phyloP scores from a whole-genome alignment of 2,797 vertebrate species.

The Dryobates pubescens region DNA sequence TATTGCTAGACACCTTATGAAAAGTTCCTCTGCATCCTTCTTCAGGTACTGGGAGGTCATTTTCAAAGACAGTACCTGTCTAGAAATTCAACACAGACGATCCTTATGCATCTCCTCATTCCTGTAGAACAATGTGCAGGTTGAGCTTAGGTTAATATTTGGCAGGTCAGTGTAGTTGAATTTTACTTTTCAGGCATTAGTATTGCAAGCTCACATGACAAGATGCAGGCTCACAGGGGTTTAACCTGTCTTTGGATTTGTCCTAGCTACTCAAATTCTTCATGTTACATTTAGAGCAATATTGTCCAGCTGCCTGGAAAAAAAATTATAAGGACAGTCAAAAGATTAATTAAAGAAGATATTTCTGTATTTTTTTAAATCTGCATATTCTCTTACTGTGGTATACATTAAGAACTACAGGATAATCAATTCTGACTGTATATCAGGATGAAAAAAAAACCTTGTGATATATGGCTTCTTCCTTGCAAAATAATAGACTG shows the following conservation, averaged over 20 bases:
- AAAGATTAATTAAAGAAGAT: background rate
- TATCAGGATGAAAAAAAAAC: constrained; percentile 3
- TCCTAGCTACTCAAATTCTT: background rate
- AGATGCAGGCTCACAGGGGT: background rate
- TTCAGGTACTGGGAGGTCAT: too few relatives aligned
- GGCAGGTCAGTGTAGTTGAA: background rate
- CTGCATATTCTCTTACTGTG: background rate
- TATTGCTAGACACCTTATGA: too few relatives aligned
- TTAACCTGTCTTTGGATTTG: background rate
- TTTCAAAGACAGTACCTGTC: too few relatives aligned
- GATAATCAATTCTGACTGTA: background rate
- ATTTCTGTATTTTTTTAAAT: background rate
- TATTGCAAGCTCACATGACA: background rate
- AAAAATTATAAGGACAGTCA: background rate
- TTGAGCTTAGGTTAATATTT: background rate
- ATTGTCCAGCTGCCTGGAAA: background rate
- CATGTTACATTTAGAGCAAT: background rate
- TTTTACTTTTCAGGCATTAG: background rate
- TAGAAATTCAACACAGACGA: too few relatives aligned
- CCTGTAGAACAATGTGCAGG: background rate
- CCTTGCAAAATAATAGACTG: constrained; percentile 4
- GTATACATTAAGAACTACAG: background rate
- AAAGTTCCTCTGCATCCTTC: too few relatives aligned
- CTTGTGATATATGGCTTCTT: background rate
- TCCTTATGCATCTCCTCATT: background rate